These are phyloP conservation scores for Danio jaintianensis DNA, from an alignment of 2,797 vertebrate species.

Conservation along the genomic window DNA sequence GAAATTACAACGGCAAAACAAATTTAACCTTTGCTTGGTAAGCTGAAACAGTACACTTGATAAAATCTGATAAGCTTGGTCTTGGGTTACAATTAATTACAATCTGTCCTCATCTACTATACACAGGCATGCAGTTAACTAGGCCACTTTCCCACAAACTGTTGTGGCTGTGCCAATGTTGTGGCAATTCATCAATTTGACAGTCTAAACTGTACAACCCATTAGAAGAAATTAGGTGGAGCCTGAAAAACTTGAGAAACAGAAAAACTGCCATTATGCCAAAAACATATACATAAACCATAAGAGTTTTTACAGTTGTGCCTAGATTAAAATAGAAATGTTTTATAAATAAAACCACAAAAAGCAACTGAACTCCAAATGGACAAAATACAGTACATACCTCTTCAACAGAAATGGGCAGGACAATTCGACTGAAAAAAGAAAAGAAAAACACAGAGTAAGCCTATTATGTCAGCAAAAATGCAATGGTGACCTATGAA, in stretches of 20 bases:
- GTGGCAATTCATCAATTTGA: neutral
- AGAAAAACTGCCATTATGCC: neutral
- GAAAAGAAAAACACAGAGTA: constrained; percentile 64
- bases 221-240: neutral
- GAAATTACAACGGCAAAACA: neutral
- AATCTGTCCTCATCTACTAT: neutral
- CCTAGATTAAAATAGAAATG: neutral
- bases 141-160: constrained; percentile 2
- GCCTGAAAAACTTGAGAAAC: neutral
- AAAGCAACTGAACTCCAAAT: neutral
- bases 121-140: neutral
- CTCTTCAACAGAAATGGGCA: constrained; percentile 97
- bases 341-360: neutral
- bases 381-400: constrained; percentile 75
- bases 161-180: neutral
- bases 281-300: neutral
- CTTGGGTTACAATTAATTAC: neutral
- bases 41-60: neutral
- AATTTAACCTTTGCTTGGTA: constrained; percentile 4
- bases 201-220: neutral
- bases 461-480: constrained; percentile 17
- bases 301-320: neutral
- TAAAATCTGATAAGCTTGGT: constrained; percentile 7
- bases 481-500: neutral
- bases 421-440: constrained; percentile 86